A percentile compares a stretch with the other conserved stretches of the same genome.
Conservation (phyloP, 1,140 invertebrate species). For the Frieseomelitta varia region DNA sequence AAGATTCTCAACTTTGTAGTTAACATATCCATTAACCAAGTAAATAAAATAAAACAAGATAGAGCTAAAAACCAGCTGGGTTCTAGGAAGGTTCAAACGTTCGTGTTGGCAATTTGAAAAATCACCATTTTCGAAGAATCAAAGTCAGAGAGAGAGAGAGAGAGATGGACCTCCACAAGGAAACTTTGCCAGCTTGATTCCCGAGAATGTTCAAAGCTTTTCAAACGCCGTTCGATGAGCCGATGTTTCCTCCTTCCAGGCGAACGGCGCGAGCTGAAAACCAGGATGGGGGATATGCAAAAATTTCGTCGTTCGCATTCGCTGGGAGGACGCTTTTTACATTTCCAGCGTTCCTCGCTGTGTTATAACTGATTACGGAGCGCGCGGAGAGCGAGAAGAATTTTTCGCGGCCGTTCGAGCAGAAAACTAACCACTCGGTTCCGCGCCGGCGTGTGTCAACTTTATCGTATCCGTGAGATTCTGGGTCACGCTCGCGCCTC, state of each 20-base stretch:
- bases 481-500: slow-evolving; percentile 42
- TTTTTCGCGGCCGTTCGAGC: slow-evolving; percentile 45
- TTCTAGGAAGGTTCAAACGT: background rate
- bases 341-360: background rate
- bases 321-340: background rate
- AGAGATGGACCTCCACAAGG: background rate
- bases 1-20: too few relatives aligned
- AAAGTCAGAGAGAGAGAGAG: background rate
- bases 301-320: background rate
- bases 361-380: slow-evolving; percentile 46
- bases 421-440: slow-evolving; percentile 54
- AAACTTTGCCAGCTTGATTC: slow-evolving; percentile 8
- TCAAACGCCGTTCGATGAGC: background rate
- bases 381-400: slow-evolving; percentile 1
- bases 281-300: slow-evolving; percentile 17
- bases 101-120: background rate
- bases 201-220: background rate
- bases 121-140: slow-evolving; percentile 27
- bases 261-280: background rate
- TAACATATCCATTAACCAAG: too few relatives aligned
- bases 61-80: background rate
- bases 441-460: slow-evolving; percentile 34
- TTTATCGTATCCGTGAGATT: slow-evolving; percentile 53
- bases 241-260: slow-evolving; percentile 7
- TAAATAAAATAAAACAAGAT: background rate